Percentiles rank a stretch among this genome's conserved stretches.
Conservation (phyloP, 2,113 vertebrate genomes). For the Heloderma charlesbogerti region DNA sequence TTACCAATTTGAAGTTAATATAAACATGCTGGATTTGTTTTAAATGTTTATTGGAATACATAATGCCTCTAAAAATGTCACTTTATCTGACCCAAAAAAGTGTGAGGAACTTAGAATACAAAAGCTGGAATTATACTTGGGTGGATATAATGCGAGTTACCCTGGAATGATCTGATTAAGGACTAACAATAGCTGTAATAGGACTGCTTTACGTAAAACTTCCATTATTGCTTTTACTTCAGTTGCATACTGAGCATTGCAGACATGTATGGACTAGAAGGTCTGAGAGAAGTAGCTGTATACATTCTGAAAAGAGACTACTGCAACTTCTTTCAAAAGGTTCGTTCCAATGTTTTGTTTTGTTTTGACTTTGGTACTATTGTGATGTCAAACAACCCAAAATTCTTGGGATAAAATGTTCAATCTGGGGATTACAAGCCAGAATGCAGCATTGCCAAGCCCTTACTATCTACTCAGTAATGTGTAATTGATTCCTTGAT, state of each 20-base stretch:
- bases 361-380: not conserved
- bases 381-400: not conserved
- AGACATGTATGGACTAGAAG: constrained; percentile 94
- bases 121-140: not conserved
- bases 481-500: constrained; percentile 9
- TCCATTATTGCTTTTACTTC: constrained; percentile 61
- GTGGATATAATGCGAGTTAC: not conserved
- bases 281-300: constrained; percentile 91
- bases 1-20: not conserved
- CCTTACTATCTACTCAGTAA: not conserved
- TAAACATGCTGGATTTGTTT: not conserved
- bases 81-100: not conserved
- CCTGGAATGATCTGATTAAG: not conserved
- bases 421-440: not conserved
- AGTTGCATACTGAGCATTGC: constrained; percentile 89
- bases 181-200: not conserved
- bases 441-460: not conserved
- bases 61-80: not conserved
- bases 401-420: constrained; percentile 15
- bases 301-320: constrained; percentile 93
- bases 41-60: not conserved
- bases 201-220: not conserved
- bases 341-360: constrained; percentile 56
- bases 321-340: constrained; percentile 96
- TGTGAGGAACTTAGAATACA: not conserved